Conservation (phyloP, 2,888 invertebrate genomes). For the Oscheius myriophilus region DNA sequence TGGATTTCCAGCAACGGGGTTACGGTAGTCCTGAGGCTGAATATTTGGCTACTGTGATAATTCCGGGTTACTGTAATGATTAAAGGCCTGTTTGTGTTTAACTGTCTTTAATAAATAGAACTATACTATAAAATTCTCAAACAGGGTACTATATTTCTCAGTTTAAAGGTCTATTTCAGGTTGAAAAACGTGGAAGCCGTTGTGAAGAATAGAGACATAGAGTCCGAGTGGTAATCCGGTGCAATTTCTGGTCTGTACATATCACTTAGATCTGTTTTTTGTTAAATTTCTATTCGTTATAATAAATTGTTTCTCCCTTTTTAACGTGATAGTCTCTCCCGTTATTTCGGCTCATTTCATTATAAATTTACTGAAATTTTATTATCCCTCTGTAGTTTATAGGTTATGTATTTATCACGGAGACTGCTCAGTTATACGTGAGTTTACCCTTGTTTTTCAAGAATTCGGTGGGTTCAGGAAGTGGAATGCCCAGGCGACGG, state of each 20-base stretch:
- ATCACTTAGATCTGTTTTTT: too few species aligned
- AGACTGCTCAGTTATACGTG: constrained; percentile 18
- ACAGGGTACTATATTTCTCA: too few species aligned
- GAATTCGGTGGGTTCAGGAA: constrained; percentile 18
- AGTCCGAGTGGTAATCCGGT: too few species aligned
- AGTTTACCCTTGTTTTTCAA: not conserved
- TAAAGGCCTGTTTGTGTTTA: too few species aligned
- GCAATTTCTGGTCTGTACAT: too few species aligned
- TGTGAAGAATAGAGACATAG: not conserved
- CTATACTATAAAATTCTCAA: too few species aligned
- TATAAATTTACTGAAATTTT: not conserved
- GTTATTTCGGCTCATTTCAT: not conserved
- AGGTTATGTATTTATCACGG: constrained; percentile 22
- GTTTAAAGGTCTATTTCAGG: constrained; percentile 12
- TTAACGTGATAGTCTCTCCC: not conserved
- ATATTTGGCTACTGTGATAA: too few species aligned
- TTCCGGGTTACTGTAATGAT: too few species aligned
- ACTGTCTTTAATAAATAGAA: too few species aligned
- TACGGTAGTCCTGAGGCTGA: too few species aligned
- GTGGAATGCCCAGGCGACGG: constrained; percentile 23
- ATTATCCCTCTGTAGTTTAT: not conserved
- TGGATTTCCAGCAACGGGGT: too few species aligned
- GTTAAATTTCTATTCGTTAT: constrained; percentile 3
- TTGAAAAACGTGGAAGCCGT: constrained; percentile 23
- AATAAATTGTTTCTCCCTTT: not conserved